Evolutionary conservation across 2,797 vertebrate species (phyloP).

Genomic region (Hozukius guyotensis): DNA sequence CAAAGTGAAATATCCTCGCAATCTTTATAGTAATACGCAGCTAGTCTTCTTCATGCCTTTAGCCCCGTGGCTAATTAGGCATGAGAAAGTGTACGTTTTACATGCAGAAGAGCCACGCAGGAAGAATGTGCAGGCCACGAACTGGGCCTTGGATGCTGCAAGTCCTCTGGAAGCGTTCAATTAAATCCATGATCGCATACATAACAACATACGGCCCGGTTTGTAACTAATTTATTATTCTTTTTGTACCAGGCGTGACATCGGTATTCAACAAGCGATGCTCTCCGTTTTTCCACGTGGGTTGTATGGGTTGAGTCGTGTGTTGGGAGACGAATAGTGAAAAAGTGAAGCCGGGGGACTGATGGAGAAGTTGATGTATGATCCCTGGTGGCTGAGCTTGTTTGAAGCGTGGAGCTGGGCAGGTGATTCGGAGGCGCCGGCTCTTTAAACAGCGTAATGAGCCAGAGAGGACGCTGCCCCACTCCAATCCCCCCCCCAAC

Average conservation of each 20-base stretch:
- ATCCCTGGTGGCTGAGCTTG: conserved; percentile 73
- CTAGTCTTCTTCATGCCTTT: conserved; percentile 51
- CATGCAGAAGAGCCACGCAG: conserved; percentile 31
- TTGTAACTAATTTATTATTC: conserved; percentile 54
- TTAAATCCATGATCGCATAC: conserved; percentile 44
- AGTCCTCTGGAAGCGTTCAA: conserved; percentile 28
- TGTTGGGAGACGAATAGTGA: conserved; percentile 31
- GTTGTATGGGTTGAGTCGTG: conserved; percentile 20
- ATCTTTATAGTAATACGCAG: conserved; percentile 68
- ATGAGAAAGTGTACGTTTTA: conserved; percentile 57
- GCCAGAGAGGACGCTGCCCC: conserved; percentile 66
- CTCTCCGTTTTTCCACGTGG: not conserved
- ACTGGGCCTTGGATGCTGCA: conserved; percentile 15
- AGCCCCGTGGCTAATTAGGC: conserved; percentile 73
- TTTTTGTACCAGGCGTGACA: conserved; percentile 38
- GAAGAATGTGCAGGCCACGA: conserved; percentile 23
- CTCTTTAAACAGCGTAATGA: conserved; percentile 84
- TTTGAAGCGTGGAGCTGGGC: conserved; percentile 76
- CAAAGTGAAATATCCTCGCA: conserved; percentile 75
- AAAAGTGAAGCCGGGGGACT: conserved; percentile 57
- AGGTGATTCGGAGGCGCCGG: conserved; percentile 78
- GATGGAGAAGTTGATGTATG: conserved; percentile 78
- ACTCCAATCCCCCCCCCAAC: not conserved
- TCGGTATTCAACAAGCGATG: conserved; percentile 45
- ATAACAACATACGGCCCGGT: conserved; percentile 21